Base-by-base conservation (phyloP, 2,797 vertebrate genomes). In the Sciaenops ocellatus region DNA sequence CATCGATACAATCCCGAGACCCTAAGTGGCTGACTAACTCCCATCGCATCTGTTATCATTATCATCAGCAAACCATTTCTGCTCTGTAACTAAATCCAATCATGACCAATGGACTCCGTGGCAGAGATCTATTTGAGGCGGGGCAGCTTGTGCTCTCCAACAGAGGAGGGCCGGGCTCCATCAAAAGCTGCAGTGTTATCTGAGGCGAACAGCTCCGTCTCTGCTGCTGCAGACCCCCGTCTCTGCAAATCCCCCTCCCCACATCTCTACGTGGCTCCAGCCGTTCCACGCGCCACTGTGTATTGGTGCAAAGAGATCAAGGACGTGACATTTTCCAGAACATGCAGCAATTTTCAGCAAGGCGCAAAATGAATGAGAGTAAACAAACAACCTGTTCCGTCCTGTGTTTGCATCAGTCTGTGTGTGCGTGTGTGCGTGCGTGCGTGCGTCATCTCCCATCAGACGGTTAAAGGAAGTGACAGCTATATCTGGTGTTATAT, bases 141-240 rank as follows among this genome's bases (percentile, higher is more conserved):
- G 78, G 78, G 86, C 79, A 20, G 87, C 69, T 76, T 77, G 78
- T 50, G 78, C 72, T 88, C 86, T 88, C 89, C 82, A 76, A 26
- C 90, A 85, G 85, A 77, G 83, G 46, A 80, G 85, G 84, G 83
- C 90, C 80, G 12, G 72, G 55, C 85, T 76, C 87, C 92, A 91
- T 94, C 93, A 95, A 95, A 95, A 91, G 85, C 89, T 82, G 87
- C 84, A 55, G 88, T 75, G 88, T 94, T 95, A 95, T 95, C 94
- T 88, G 86, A 90, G 63, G 83, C 87, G 6, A 64, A 46, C 94
- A 94, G 93, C 85, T 87, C 79, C 44, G 66, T 86, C 89, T 85
- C 80, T 87, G 81, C 80, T 87, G 82, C 92, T 79, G 84, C 86
- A 70, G 88, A 92, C 89, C 91, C 85, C 77, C 18, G 42, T 83